Evolutionary conservation across 2,888 invertebrate species (phyloP).

Genomic region (Cosmopolites sordidus): DNA sequence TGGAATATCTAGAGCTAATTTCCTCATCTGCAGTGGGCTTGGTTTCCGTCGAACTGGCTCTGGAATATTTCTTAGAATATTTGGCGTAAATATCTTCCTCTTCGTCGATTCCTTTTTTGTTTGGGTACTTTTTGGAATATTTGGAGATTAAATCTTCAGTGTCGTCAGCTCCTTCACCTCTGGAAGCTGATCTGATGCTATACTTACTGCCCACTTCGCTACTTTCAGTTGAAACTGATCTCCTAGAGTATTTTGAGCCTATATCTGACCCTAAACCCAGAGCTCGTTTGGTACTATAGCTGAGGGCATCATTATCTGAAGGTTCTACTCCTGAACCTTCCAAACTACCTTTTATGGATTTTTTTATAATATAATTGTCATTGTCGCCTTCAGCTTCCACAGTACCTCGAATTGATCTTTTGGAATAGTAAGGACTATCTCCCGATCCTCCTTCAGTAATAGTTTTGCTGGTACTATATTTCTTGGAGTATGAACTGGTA

Average conservation of each 20-base stretch:
- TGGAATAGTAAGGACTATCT: conserved; percentile 36
- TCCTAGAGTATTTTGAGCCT: conserved; percentile 34
- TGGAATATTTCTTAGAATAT: conserved; percentile 38
- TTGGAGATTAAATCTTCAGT: conserved; percentile 35
- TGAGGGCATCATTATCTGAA: conserved; percentile 28
- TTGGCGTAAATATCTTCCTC: conserved; percentile 40
- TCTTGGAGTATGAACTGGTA: conserved; percentile 31
- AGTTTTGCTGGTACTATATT: conserved; percentile 29
- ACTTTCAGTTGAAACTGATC: conserved; percentile 33
- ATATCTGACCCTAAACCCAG: conserved; percentile 31
- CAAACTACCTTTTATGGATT: conserved; percentile 34
- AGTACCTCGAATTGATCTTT: conserved; percentile 33
- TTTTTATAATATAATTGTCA: conserved; percentile 37
- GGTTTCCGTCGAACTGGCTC: conserved; percentile 32
- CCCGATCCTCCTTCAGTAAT: conserved; percentile 28
- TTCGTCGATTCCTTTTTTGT: conserved; percentile 38
- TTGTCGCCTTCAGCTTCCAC: conserved; percentile 38
- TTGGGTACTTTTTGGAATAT: conserved; percentile 34
- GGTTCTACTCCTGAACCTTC: conserved; percentile 37
- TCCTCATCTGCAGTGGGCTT: conserved; percentile 30
- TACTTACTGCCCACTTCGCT: conserved; percentile 30
- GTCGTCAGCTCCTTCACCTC: conserved; percentile 31
- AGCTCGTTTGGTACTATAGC: conserved; percentile 32
- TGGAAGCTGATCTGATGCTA: conserved; percentile 25
- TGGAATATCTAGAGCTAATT: conserved; percentile 31